Percentiles rank a stretch among this genome's conserved stretches.
Evolutionary conservation across 2,888 invertebrate genomes (phyloP).

Genomic region (Caenorhabditis japonica): DNA sequence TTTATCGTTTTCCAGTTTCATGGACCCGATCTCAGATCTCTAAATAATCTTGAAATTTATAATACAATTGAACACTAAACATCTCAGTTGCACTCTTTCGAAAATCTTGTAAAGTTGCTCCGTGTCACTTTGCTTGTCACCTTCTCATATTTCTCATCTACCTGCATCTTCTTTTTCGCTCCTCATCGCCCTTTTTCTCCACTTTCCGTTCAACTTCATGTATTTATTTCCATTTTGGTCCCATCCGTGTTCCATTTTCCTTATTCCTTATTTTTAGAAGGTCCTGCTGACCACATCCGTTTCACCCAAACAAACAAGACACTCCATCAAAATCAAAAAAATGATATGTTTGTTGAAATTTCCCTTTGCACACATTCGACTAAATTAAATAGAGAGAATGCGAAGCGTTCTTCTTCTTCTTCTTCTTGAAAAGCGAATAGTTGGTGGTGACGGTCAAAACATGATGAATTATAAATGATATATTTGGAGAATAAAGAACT

Average conservation of each 20-base stretch:
- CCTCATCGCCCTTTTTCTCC: background rate
- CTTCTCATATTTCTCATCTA: constrained; percentile 35
- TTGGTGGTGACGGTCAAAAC: constrained; percentile 28
- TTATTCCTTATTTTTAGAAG: too few relatives aligned
- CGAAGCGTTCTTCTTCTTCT: background rate
- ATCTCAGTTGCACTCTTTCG: background rate
- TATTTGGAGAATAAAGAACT: constrained; percentile 2
- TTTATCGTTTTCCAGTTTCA: too few relatives aligned
- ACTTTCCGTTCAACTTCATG: too few relatives aligned
- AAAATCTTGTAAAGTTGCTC: background rate
- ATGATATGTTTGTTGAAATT: constrained; percentile 23
- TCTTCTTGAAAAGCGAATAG: background rate
- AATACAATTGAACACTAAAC: too few relatives aligned
- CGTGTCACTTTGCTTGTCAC: constrained; percentile 33
- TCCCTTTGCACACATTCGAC: too few relatives aligned
- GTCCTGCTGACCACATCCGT: too few relatives aligned
- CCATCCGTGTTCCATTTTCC: too few relatives aligned
- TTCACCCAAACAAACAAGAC: constrained; percentile 34
- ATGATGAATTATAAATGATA: constrained; percentile 28
- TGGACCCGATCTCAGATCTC: too few relatives aligned
- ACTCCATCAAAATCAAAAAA: constrained; percentile 43
- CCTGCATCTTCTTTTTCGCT: constrained; percentile 18
- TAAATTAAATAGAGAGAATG: constrained; percentile 15
- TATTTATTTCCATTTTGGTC: constrained; percentile 4
- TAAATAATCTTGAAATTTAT: too few relatives aligned